phyloP scores from a whole-genome alignment of 2,113 vertebrate species.

The Myanophis thanlyinensis region DNA sequence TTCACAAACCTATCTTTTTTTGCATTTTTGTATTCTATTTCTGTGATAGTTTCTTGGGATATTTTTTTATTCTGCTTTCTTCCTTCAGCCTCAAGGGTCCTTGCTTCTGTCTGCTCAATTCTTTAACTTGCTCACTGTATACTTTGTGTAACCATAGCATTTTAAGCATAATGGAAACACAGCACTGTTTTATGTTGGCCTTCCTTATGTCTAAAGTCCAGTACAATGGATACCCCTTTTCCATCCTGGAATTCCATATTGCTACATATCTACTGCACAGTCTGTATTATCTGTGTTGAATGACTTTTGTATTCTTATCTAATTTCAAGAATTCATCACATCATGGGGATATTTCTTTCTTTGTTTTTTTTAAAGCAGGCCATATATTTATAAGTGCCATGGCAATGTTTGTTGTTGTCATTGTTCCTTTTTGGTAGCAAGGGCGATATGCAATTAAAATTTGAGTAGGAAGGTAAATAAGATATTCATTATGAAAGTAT shows the following conservation, averaged over 20 bases:
- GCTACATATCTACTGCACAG: too few relatives aligned
- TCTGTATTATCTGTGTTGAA: neutral
- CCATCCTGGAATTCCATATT: neutral
- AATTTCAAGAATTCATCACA: neutral
- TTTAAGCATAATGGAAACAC: neutral
- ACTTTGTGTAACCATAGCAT: neutral
- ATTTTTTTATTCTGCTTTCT: neutral
- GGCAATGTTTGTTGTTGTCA: neutral
- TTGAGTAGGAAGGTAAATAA: slow-evolving; percentile 9
- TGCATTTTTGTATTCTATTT: neutral
- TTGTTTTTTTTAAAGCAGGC: neutral
- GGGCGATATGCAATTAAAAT: neutral
- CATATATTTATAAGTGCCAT: neutral
- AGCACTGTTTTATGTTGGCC: too few relatives aligned
- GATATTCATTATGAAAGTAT: slow-evolving; percentile 15
- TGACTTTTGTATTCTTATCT: neutral
- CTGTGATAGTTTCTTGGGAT: neutral
- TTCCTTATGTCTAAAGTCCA: too few relatives aligned
- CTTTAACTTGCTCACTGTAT: neutral
- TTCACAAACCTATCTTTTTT: neutral
- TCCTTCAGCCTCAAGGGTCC: too few relatives aligned
- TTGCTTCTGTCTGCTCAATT: neutral
- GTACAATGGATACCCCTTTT: neutral
- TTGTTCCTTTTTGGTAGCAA: neutral
- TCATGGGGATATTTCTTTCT: neutral